Percentiles rank a stretch among this genome's conserved stretches.
These are phyloP conservation scores for Drosophila dives DNA, from an alignment of 2,888 invertebrate genomes.

Conservation along the genomic window DNA sequence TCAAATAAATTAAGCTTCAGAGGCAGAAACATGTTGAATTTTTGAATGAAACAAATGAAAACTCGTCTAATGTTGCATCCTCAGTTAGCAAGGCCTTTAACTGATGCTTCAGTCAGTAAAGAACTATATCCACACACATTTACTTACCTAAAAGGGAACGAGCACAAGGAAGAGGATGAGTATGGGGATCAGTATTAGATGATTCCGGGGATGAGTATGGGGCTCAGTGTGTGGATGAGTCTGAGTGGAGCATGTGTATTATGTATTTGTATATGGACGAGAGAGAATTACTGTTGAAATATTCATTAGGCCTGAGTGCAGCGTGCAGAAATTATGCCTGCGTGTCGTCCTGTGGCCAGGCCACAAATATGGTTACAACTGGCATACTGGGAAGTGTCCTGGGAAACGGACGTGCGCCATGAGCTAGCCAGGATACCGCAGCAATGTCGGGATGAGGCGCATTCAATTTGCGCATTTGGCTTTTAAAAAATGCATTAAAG, in stretches of 20 bases:
- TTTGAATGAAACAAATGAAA: conserved; percentile 8
- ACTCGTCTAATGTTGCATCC: conserved; percentile 26
- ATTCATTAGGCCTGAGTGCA: conserved; percentile 78
- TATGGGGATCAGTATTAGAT: neutral
- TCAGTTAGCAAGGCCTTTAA: conserved; percentile 47
- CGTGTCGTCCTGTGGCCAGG: conserved; percentile 57
- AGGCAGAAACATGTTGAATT: neutral
- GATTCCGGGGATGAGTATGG: neutral
- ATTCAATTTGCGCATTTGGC: conserved; percentile 80
- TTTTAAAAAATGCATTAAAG: conserved; percentile 79
- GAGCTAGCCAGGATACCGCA: conserved; percentile 54
- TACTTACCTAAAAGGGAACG: neutral
- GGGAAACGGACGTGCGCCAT: conserved; percentile 60
- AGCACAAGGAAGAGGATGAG: neutral
- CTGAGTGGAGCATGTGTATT: conserved; percentile 38
- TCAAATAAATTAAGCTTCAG: conserved; percentile 21
- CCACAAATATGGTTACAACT: conserved; percentile 6
- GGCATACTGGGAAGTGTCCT: conserved; percentile 14
- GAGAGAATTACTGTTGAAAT: conserved; percentile 58
- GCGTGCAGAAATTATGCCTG: conserved; percentile 74
- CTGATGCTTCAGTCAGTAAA: conserved; percentile 41
- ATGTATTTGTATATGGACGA: conserved; percentile 55
- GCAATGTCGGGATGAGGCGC: conserved; percentile 53
- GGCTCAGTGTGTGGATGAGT: neutral
- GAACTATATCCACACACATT: neutral